A percentile compares a stretch with the other conserved stretches of the same genome.
These are phyloP conservation scores for Perca flavescens DNA, from an alignment of 2,113 vertebrate species.

Conservation along the genomic window DNA sequence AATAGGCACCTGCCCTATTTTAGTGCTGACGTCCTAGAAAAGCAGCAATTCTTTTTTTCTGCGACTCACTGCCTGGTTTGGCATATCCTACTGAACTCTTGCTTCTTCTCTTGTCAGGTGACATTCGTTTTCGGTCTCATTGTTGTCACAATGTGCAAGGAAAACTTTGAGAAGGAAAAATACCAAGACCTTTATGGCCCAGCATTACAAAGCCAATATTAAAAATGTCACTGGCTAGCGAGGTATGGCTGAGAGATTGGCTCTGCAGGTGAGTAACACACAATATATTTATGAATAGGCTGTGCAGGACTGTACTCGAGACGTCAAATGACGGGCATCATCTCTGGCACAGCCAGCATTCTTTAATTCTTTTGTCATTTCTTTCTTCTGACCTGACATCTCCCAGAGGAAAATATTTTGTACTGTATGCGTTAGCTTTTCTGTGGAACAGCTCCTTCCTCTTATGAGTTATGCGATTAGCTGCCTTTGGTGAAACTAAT, in stretches of 20 bases:
- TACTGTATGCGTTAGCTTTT: neutral
- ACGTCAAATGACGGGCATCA: slow-evolving; percentile 12
- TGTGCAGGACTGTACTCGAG: neutral
- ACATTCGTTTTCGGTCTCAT: slow-evolving; percentile 34
- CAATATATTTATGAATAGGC: slow-evolving; percentile 31
- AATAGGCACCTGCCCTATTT: slow-evolving; percentile 19
- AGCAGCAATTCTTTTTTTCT: neutral
- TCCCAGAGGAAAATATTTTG: neutral
- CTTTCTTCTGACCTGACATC: slow-evolving; percentile 6
- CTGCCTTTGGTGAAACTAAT: neutral
- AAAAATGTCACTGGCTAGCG: slow-evolving; percentile 39
- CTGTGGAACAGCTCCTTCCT: neutral
- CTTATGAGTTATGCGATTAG: neutral
- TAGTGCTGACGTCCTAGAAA: slow-evolving; percentile 3
- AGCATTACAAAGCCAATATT: slow-evolving; percentile 32
- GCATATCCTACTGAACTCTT: slow-evolving; percentile 9
- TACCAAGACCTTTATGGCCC: slow-evolving; percentile 24
- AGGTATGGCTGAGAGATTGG: slow-evolving; percentile 33
- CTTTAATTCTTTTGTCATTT: slow-evolving; percentile 3
- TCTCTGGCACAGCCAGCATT: slow-evolving; percentile 7
- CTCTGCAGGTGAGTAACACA: slow-evolving; percentile 44
- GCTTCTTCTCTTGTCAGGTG: slow-evolving; percentile 16
- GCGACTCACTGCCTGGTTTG: slow-evolving; percentile 3
- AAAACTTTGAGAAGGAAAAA: slow-evolving; percentile 34
- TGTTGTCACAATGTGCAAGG: slow-evolving; percentile 19